phyloP scores from a whole-genome alignment of 2,888 invertebrate species.

The Helicoverpa assulta region DNA sequence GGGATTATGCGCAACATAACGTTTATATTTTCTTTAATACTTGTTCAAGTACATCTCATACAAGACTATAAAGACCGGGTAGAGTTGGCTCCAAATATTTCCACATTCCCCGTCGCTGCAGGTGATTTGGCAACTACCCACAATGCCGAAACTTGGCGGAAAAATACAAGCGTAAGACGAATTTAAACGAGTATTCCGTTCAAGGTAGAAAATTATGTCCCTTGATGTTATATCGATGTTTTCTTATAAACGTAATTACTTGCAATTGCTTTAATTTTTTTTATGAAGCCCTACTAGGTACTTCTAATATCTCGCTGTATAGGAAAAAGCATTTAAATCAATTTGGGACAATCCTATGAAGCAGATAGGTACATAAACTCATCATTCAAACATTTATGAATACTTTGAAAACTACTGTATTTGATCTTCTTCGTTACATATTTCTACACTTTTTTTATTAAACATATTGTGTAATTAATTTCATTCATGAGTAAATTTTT shows the following conservation, averaged over 20 bases:
- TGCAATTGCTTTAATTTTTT: neutral
- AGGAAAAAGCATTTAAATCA: too few species aligned
- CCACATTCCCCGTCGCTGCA: constrained; percentile 28
- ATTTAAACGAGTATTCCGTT: constrained; percentile 22
- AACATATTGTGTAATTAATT: neutral
- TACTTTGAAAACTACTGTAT: too few species aligned
- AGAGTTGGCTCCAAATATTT: constrained; percentile 45
- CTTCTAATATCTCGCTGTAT: neutral
- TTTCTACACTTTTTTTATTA: too few species aligned
- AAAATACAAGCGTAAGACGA: constrained; percentile 34
- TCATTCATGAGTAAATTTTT: neutral
- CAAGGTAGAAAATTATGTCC: constrained; percentile 12
- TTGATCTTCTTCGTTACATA: too few species aligned
- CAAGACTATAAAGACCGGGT: constrained; percentile 4
- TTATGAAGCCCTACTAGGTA: neutral
- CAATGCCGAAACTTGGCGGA: constrained; percentile 49
- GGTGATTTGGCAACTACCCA: constrained; percentile 57
- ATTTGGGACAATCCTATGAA: too few species aligned
- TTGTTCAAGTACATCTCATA: constrained; percentile 11
- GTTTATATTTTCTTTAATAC: neutral
- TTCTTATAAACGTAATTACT: neutral
- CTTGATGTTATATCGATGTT: neutral
- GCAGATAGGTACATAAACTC: too few species aligned
- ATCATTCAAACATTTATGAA: too few species aligned
- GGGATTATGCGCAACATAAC: neutral